phyloP scores from a whole-genome alignment of 2,888 invertebrate genomes.

The Caenorhabditis uteleia region DNA sequence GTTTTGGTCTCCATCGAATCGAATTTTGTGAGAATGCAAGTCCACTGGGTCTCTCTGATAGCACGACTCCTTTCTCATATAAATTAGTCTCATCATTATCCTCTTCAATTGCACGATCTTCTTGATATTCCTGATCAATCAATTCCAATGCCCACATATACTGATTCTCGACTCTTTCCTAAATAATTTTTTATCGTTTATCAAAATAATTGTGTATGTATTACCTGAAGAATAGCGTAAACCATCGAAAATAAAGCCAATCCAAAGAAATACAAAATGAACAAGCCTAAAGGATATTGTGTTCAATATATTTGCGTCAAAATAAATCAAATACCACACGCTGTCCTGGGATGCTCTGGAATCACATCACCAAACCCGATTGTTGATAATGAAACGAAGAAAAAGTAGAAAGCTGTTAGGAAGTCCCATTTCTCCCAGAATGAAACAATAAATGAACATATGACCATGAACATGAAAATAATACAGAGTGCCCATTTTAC shows the following conservation, averaged over 20 bases:
- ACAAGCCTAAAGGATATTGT: conserved; percentile 49
- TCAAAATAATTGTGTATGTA: background rate
- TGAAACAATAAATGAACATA: conserved; percentile 58
- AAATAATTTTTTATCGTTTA: background rate
- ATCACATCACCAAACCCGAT: conserved; percentile 66
- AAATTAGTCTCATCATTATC: conserved; percentile 4
- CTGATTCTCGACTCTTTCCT: conserved; percentile 56
- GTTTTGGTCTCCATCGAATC: conserved; percentile 28
- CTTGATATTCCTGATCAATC: conserved; percentile 58
- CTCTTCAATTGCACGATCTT: conserved; percentile 10
- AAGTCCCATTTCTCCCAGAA: conserved; percentile 66
- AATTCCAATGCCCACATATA: conserved; percentile 64
- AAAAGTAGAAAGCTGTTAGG: conserved; percentile 64
- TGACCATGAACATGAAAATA: conserved; percentile 56
- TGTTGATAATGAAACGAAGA: conserved; percentile 64
- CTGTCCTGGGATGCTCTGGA: conserved; percentile 61
- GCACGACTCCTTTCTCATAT: background rate
- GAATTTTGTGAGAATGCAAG: conserved; percentile 27
- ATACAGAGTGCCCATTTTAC: conserved; percentile 43
- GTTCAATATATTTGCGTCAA: too few relatives aligned
- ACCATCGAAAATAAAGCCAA: conserved; percentile 65
- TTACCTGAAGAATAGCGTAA: conserved; percentile 57
- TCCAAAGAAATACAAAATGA: conserved; percentile 62
- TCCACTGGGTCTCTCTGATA: conserved; percentile 1
- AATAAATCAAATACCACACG: conserved; percentile 41